Evolutionary conservation across 2,888 invertebrate genomes (phyloP).

Genomic region (Poecilobothrus nobilitatus): DNA sequence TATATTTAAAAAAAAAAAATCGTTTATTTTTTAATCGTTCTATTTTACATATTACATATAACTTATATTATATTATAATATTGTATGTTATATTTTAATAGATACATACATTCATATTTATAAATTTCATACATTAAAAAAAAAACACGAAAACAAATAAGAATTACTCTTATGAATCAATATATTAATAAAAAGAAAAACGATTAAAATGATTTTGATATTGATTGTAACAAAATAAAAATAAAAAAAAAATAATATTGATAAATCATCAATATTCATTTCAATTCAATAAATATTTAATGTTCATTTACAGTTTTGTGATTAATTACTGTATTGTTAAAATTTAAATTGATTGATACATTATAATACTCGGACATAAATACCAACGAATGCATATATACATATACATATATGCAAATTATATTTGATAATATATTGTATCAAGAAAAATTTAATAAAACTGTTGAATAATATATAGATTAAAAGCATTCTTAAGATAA

Average conservation of each 20-base stretch:
- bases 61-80: background rate
- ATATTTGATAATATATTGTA: too few species aligned
- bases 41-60: background rate
- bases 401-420: too few species aligned
- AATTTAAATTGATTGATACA: background rate
- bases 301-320: background rate
- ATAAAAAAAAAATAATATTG: background rate
- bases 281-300: conserved; percentile 1
- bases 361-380: too few species aligned
- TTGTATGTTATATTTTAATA: background rate
- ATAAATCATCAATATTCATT: background rate
- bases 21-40: background rate
- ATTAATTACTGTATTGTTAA: background rate
- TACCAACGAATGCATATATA: too few species aligned
- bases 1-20: too few species aligned
- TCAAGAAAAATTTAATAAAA: too few species aligned
- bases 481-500: too few species aligned
- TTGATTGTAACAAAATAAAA: background rate
- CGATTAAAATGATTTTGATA: background rate
- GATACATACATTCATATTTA: background rate
- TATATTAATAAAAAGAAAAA: too few species aligned
- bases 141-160: too few species aligned
- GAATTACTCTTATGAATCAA: too few species aligned
- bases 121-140: background rate
- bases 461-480: too few species aligned